These are phyloP conservation scores for Perccottus glenii DNA, from an alignment of 2,113 vertebrate genomes.

Conservation along the genomic window DNA sequence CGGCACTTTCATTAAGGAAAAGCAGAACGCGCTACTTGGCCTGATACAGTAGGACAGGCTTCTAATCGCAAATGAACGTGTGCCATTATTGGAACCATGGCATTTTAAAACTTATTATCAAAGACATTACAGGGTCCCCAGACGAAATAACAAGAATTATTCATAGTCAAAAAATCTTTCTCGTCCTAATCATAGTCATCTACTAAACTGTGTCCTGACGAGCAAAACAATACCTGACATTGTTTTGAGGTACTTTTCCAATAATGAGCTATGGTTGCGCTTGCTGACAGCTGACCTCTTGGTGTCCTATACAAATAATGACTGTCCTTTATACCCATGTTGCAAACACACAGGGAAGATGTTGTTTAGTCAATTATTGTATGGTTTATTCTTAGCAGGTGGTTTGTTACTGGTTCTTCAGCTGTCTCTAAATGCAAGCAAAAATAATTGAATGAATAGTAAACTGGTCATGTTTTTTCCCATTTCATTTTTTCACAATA, in stretches of 20 bases:
- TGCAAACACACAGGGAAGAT: neutral
- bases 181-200: neutral
- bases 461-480: no score
- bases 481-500: no score
- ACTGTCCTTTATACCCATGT: neutral
- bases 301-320: slow-evolving; percentile 6
- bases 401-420: neutral
- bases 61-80: slow-evolving; percentile 22
- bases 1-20: slow-evolving; percentile 40
- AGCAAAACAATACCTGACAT: slow-evolving; percentile 2
- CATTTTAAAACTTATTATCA: slow-evolving; percentile 36
- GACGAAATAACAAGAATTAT: slow-evolving; percentile 16
- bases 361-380: neutral
- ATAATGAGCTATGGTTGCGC: slow-evolving; percentile 4
- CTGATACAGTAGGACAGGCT: slow-evolving; percentile 12
- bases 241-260: neutral
- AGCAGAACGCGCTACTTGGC: slow-evolving; percentile 35
- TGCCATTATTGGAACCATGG: slow-evolving; percentile 33
- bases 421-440: neutral
- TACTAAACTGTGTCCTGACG: slow-evolving; percentile 2
- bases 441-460: neutral
- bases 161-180: slow-evolving; percentile 19
- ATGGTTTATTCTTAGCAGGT: neutral
- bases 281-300: slow-evolving; percentile 8
- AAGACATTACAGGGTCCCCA: slow-evolving; percentile 49